Conservation (phyloP, 2,888 invertebrate species). For the Linyphia triangularis region DNA sequence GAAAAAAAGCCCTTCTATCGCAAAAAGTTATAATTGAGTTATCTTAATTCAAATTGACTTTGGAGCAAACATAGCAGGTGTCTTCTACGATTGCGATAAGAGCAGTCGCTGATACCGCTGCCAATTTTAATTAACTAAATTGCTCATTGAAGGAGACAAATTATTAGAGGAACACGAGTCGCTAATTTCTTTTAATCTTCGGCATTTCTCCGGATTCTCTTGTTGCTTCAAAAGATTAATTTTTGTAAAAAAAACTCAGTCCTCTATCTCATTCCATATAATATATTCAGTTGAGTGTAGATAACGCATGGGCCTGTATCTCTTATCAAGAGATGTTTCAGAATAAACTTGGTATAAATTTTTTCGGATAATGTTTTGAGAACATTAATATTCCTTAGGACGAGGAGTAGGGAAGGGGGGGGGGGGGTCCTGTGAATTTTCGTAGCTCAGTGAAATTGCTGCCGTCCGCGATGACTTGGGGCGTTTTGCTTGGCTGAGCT, state of each 20-base stretch:
- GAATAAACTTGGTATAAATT: background rate
- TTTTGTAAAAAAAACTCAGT: background rate
- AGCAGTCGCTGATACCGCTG: conserved; percentile 12
- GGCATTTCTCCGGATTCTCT: conserved; percentile 8
- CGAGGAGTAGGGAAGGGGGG: no score
- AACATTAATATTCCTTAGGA: conserved; percentile 66
- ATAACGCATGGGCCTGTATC: conserved; percentile 18
- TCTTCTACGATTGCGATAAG: background rate
- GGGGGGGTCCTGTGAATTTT: conserved; percentile 45
- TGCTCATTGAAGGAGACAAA: conserved; percentile 37
- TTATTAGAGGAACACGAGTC: conserved; percentile 11
- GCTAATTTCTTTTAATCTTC: conserved; percentile 44
- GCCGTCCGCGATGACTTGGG: conserved; percentile 38
- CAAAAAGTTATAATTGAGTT: conserved; percentile 26
- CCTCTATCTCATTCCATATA: background rate
- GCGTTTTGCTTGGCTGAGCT: conserved; percentile 13
- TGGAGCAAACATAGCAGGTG: conserved; percentile 20
- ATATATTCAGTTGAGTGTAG: conserved; percentile 9
- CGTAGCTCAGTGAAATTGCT: conserved; percentile 46
- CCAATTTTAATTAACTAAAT: conserved; percentile 58
- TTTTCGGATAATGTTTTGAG: conserved; percentile 7
- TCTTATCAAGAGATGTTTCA: conserved; percentile 19
- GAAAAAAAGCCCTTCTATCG: background rate
- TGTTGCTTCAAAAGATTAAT: conserved; percentile 15
- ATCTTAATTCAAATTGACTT: conserved; percentile 34